These are phyloP conservation scores for Abrostola tripartita DNA, from an alignment of 2,888 invertebrate species.

Conservation along the genomic window DNA sequence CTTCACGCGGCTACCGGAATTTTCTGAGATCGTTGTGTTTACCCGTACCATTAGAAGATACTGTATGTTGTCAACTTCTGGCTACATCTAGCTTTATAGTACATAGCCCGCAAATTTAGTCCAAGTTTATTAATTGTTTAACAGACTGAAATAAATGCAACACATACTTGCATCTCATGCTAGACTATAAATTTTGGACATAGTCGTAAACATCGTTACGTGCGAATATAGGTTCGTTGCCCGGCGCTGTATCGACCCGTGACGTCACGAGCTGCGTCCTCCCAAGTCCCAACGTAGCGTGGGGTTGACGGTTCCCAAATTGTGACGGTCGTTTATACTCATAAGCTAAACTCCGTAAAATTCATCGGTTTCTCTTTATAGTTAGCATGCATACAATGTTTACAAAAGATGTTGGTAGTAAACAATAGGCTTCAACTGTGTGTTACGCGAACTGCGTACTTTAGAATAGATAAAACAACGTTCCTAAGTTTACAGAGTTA, in stretches of 20 bases:
- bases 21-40: too few relatives aligned
- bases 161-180: slow-evolving; percentile 22
- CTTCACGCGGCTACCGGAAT: too few relatives aligned
- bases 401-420: slow-evolving; percentile 3
- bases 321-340: slow-evolving; percentile 31
- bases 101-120: background rate
- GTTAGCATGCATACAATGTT: background rate
- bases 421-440: slow-evolving; percentile 1
- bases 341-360: slow-evolving; percentile 14
- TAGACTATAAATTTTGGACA: slow-evolving; percentile 46
- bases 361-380: slow-evolving; percentile 7
- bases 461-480: background rate
- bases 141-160: slow-evolving; percentile 8
- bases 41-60: too few relatives aligned
- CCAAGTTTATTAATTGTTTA: background rate
- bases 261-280: slow-evolving; percentile 62
- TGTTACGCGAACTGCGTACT: background rate
- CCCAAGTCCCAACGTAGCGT: slow-evolving; percentile 31
- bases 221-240: slow-evolving; percentile 69
- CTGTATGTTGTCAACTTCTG: too few relatives aligned
- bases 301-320: slow-evolving; percentile 33
- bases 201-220: slow-evolving; percentile 58
- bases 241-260: slow-evolving; percentile 75
- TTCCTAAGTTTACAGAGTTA: background rate
- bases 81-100: too few relatives aligned